Evolutionary conservation across 2,888 invertebrate species (phyloP), one percentile per base, ranked within the genome.

Genomic region (Campopleginae sp.): DNA sequence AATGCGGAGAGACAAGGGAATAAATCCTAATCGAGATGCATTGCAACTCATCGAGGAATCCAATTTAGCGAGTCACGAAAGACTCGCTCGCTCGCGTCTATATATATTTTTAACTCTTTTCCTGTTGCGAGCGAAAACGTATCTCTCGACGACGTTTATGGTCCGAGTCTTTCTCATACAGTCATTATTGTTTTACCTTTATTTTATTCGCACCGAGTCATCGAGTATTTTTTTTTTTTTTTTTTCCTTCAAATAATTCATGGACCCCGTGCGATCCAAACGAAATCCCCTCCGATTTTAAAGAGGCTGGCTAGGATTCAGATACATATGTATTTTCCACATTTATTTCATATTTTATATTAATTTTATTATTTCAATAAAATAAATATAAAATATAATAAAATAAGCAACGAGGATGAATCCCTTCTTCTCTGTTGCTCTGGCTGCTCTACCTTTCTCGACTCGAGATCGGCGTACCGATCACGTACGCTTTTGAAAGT

Each of bases 21-120:
- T 61, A 71, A 82, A 10, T 75, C 68, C 75, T 68, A 75, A 68
- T 68, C 19, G 68, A 54, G 75, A 58, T 27, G 68, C 68, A 42
- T 58, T 44, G 58, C 27, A 14, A 63, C 75, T 81, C 68, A 68
- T 48, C 61, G 68, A 27, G 54, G 54, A 81, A 81, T 75, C 75
- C 76, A 70, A 81, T 81, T 81, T 63, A 66, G 72, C 38, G 42
- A 80, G 71, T 74, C 74, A 48, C 65, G 38, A 66, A 65, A 48
- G 46, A 54, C 68, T 1, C 14, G 12, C 19, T 42, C 14, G n/a
- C 2, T 6, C 14, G n/a, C 17, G 17, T 7, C 0, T 42, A 14
- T 12, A 23, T 27, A 8, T n/a, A 42, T n/a, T 10, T 65, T 3
- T 42, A 48, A 10, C 1, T 71, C 8, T 71, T 51, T 54, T 23